These are phyloP conservation scores for Onychorhynchus coronatus DNA, from an alignment of 2,113 vertebrate genomes.

Conservation along the genomic window DNA sequence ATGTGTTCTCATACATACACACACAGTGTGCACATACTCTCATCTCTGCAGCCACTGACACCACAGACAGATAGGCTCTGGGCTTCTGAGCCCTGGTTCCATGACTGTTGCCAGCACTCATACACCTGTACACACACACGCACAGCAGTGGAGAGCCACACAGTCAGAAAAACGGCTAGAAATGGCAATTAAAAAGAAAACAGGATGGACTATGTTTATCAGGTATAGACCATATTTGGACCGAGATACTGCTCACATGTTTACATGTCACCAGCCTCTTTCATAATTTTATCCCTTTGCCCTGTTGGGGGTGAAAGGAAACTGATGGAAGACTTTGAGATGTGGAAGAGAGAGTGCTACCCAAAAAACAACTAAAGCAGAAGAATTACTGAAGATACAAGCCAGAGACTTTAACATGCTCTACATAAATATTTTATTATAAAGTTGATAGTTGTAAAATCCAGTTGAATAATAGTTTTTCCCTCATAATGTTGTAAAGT, in stretches of 20 bases:
- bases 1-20: too few species aligned
- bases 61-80: accelerated
- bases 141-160: not conserved
- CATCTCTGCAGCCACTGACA: not conserved
- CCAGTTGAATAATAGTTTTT: too few species aligned
- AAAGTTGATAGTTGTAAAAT: too few species aligned
- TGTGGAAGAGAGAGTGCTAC: too few species aligned
- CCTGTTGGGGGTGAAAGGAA: too few species aligned
- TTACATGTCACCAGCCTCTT: not conserved
- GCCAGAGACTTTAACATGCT: too few species aligned
- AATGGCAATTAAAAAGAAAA: not conserved
- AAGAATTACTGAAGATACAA: too few species aligned
- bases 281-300: not conserved
- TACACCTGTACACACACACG: not conserved
- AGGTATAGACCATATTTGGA: not conserved
- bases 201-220: not conserved
- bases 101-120: accelerated
- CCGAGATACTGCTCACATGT: not conserved
- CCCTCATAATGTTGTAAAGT: too few species aligned
- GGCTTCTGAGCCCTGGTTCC: not conserved
- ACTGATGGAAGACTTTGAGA: too few species aligned
- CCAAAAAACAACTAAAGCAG: too few species aligned
- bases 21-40: not conserved
- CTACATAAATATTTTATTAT: too few species aligned
- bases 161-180: not conserved